phyloP scores from a whole-genome alignment of 2,113 vertebrate genomes.

The Numida meleagris region DNA sequence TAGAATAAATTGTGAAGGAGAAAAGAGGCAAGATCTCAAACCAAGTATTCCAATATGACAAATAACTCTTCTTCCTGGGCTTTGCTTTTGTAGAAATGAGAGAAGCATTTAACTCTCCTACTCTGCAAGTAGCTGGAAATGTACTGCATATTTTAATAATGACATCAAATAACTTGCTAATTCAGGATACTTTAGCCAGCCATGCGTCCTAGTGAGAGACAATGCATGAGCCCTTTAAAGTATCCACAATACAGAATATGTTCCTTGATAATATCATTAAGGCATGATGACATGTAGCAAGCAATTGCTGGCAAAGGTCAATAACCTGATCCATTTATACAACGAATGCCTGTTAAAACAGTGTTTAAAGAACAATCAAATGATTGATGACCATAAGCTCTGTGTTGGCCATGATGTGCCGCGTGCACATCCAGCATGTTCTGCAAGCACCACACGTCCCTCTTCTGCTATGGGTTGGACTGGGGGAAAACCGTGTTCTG shows the following conservation, averaged over 20 bases:
- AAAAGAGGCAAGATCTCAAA: constrained; percentile 44
- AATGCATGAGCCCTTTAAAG: constrained; percentile 48
- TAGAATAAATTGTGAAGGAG: constrained; percentile 11
- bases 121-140: constrained; percentile 45
- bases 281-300: constrained; percentile 66
- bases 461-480: background rate
- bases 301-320: constrained; percentile 72
- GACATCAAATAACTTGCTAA: constrained; percentile 63
- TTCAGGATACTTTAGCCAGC: constrained; percentile 48
- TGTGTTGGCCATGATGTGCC: constrained; percentile 17
- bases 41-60: constrained; percentile 1
- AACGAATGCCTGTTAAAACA: constrained; percentile 64
- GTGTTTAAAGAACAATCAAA: constrained; percentile 65
- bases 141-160: constrained; percentile 58
- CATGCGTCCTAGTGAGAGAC: constrained; percentile 52
- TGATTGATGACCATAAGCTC: constrained; percentile 64
- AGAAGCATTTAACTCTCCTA: constrained; percentile 23
- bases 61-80: constrained; percentile 13
- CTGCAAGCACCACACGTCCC: background rate
- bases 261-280: constrained; percentile 71
- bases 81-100: constrained; percentile 36
- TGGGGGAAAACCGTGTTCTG: background rate
- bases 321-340: constrained; percentile 72
- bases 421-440: background rate
- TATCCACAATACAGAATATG: constrained; percentile 57